phyloP scores from a whole-genome alignment of 2,797 vertebrate species.

The Liparis tanakae region DNA sequence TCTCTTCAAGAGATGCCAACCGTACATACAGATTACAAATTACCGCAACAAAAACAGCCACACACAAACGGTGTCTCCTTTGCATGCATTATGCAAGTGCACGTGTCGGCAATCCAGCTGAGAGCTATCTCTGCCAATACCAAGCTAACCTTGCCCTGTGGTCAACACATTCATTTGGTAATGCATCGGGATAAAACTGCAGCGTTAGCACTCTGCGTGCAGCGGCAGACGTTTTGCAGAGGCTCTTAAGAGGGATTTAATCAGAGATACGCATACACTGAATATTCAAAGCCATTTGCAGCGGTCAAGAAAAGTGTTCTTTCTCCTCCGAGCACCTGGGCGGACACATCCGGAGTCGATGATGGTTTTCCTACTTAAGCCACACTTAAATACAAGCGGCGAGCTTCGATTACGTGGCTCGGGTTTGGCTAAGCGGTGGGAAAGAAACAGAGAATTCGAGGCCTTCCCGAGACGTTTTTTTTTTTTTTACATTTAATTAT shows the following conservation, averaged over 20 bases:
- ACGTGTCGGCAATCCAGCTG: constrained; percentile 79
- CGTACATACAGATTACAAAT: constrained; percentile 77
- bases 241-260: constrained; percentile 81
- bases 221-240: constrained; percentile 60
- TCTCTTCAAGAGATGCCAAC: constrained; percentile 54
- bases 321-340: constrained; percentile 71
- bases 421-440: constrained; percentile 12
- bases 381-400: constrained; percentile 56
- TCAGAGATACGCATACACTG: constrained; percentile 72
- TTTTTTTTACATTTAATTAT: constrained; percentile 10
- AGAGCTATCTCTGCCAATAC: constrained; percentile 77
- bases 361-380: constrained; percentile 59
- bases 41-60: constrained; percentile 66
- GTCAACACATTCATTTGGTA: constrained; percentile 79
- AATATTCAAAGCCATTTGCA: constrained; percentile 82
- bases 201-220: constrained; percentile 73
- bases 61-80: constrained; percentile 70
- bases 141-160: constrained; percentile 75
- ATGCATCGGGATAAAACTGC: constrained; percentile 76
- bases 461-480: neutral
- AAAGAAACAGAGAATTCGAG: constrained; percentile 11
- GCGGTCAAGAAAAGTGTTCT: constrained; percentile 69
- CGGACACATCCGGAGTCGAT: constrained; percentile 47
- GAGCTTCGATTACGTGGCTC: constrained; percentile 56
- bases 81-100: constrained; percentile 77